Base-by-base conservation (phyloP, 2,888 invertebrate genomes). In the Bellardia bayeri region DNA sequence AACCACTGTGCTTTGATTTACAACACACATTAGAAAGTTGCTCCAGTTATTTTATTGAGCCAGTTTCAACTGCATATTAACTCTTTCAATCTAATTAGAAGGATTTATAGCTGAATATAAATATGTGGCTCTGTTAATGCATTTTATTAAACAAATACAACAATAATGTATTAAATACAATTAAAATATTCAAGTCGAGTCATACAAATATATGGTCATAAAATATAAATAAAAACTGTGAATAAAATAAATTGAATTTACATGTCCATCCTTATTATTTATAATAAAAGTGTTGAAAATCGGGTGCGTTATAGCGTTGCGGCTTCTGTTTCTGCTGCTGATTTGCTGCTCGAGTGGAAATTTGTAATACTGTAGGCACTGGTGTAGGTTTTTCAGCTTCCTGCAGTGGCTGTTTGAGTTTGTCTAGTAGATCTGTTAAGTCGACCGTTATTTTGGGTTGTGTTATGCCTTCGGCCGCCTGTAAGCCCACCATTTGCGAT, bases 401-500 rank as follows among this genome's bases (percentile, higher is more conserved):
- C 30, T 90, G 78, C n/a, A 93, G 72, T 0, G 93, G 93, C 37
- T 92, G 90, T 4, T 91, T 91, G 40, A 93, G 87, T 85, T 92
- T 91, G 5, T 91, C 89, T 42, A 93, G 82, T 54, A 93, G 69
- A 0, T 89, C 89, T n/a, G 90, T 90, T 11, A 93, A 37, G 86
- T 93, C 92, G 3, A 93, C 90, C 0, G 90, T 89, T 13, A 91
- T 69, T 68, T 91, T 91, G 0, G 93, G 91, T 64, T 90, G 90
- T 7, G 90, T 89, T 58, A 93, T 91, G 2, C 93, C 93, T 86
- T 93, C 93, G 42, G 92, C 92, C 7, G 93, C 93, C 79, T 93
- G 93, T 56, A 93, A 81, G 0, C 92, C 93, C 1, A 93, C 93
- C 90, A 93, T 93, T 89, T 94, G 93, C 2, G 94, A 93, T 11